Base-by-base conservation (phyloP, 2,113 vertebrate species). In the Halichoerus grypus region DNA sequence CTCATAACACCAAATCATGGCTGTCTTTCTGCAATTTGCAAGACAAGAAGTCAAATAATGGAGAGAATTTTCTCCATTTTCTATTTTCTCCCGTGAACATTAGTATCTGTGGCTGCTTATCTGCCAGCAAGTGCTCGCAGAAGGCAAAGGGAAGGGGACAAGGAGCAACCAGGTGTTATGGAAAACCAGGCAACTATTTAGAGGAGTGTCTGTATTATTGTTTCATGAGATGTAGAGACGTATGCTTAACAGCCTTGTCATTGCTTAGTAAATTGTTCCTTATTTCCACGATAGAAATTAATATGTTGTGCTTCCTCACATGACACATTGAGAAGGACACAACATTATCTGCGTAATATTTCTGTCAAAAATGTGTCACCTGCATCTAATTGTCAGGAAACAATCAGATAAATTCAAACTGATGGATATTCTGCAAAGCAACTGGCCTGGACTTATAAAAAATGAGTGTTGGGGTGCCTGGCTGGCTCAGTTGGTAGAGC, bases 241-340 rank as follows among this genome's bases (percentile, higher is more conserved):
- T 74, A 46, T 24, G 69, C 59, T 33, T 79, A 55, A 61, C 59
- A 91, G n/a, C 76, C 15, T 22, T 26, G 76, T 95, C 61, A 72
- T 93, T 93, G 83, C 28, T 95, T 94, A 59, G 88, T 88, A 86
- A 84, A 95, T 69, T 53, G 5, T 72, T 85, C 74, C 79, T 88
- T 74, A 57, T 84, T 97, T 82, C 81, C 89, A 0, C 51, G 59
- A 33, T 88, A 88, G 93, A 95, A 95, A 94, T 85, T 91, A 90
- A 71, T 83, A 88, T 55, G 63, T 72, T 83, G 49, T 74, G 7
- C 63, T 82, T 95, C 61, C 15, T 96, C 42, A 49, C 7, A 0
- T 79, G 67, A 39, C 18, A 71, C 53, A 49, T 24, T 74, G 55
- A 95, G 74, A 77, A 89, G n/a, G 49, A 89, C 36, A 86, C 55